Conservation (phyloP, 2,113 vertebrate species). For the Lycocorax pyrrhopterus region DNA sequence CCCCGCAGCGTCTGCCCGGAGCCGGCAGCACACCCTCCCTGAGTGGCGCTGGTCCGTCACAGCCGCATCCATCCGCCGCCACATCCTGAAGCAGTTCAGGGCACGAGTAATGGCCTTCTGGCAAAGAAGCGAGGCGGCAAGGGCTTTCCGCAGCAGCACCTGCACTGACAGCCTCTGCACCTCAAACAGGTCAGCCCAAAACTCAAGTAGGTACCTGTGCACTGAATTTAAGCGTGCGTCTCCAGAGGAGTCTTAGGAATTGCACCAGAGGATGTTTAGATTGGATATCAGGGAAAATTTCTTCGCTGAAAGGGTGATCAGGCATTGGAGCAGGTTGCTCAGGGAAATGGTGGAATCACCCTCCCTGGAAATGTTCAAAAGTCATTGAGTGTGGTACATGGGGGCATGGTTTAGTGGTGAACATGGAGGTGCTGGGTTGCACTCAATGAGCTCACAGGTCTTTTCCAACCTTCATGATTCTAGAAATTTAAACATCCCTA, state of each 20-base stretch:
- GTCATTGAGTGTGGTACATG: too few relatives aligned
- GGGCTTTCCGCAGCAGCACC: neutral
- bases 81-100: fast-evolving
- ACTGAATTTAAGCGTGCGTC: fast-evolving
- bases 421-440: neutral
- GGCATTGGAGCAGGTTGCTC: neutral
- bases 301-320: neutral
- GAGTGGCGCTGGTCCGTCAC: fast-evolving
- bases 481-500: neutral
- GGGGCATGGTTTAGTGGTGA: neutral
- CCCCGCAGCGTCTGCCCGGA: neutral
- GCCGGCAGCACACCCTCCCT: fast-evolving
- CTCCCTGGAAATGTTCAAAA: neutral
- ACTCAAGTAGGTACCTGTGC: fast-evolving
- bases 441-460: neutral
- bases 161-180: fast-evolving
- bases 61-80: fast-evolving
- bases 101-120: fast-evolving
- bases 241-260: neutral
- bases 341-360: neutral
- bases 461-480: too few relatives aligned
- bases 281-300: too few relatives aligned
- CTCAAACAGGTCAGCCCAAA: neutral
- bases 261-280: too few relatives aligned
- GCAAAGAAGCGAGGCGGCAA: neutral